Base-by-base conservation (phyloP, 2,797 vertebrate genomes). In the Microctenopoma steveboyesi region DNA sequence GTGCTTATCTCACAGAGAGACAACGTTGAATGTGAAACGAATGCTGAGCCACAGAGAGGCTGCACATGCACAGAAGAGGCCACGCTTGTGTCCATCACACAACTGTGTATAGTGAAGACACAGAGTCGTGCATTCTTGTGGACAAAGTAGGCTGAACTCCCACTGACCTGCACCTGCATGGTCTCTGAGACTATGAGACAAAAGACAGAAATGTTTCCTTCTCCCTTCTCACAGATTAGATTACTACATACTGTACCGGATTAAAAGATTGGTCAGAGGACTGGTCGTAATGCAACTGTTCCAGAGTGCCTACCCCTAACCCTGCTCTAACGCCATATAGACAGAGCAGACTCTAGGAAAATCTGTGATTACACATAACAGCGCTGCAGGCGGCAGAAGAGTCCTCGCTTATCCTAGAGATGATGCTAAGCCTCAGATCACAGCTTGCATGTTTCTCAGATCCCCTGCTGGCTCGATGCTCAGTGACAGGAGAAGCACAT, bases 401-500 rank as follows among this genome's bases (percentile, higher is more conserved):
- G 37, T 22, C 42, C 76, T n/a, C 47, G 4, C 35, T 77, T 56
- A 50, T 55, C 60, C 28, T 59, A 46, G 61, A 75, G 72, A 71
- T 59, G 81, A 81, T 12, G 55, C 63, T 76, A 74, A 86, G 74
- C 68, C 63, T 51, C 3, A 6, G 71, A 15, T 76, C 68, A 84
- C 82, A 82, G 72, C 72, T 43, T 72, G 78, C 73, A 57, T 81
- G 83, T 86, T 60, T 74, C 72, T 68, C 64, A 78, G 76, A 88
- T 84, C 83, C 60, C 64, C 60, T 22, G n/a, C 78, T 91, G 90
- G 87, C 86, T 37, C 9, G 0, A 28, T 2, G 78, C 88, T 86
- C 72, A 37, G 78, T 81, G 68, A 68, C 43, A 11, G 14, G 71
- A 77, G 78, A 70, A 15, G 49, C 60, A 72, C 70, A 30, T 73